Conservation (phyloP, 2,888 invertebrate species). For the Ariolimax columbianus region DNA sequence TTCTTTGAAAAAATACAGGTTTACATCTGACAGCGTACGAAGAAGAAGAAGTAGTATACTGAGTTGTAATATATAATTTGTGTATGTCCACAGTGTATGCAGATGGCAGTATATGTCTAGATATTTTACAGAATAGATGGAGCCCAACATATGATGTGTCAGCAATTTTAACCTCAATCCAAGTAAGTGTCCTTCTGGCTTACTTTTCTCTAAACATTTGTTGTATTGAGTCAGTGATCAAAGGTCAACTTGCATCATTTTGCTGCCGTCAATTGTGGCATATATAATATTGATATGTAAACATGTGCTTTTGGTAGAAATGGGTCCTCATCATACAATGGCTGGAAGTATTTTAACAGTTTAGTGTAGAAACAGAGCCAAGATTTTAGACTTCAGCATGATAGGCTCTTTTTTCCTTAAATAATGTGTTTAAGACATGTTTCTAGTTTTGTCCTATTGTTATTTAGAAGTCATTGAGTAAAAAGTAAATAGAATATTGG, state of each 20-base stretch:
- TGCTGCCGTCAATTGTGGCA: neutral
- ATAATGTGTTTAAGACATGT: no score
- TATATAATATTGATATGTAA: neutral
- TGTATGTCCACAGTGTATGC: slow-evolving; percentile 87
- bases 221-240: slow-evolving; percentile 11
- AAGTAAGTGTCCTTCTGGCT: slow-evolving; percentile 83
- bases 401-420: no score
- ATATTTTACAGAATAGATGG: slow-evolving; percentile 99
- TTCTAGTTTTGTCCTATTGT: no score
- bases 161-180: slow-evolving; percentile 99
- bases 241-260: slow-evolving; percentile 36
- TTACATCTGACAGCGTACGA: no score
- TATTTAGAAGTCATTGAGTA: no score
- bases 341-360: no score
- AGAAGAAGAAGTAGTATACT: neutral
- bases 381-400: no score
- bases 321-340: no score
- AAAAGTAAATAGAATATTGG: no score
- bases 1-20: no score
- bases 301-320: no score
- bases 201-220: neutral
- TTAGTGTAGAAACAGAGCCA: no score
- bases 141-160: slow-evolving; percentile 99
- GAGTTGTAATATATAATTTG: neutral
- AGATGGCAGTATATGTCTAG: slow-evolving; percentile 99